These are phyloP conservation scores for Lepidurus arcticus DNA, from an alignment of 1,140 invertebrate species.

Conservation along the genomic window DNA sequence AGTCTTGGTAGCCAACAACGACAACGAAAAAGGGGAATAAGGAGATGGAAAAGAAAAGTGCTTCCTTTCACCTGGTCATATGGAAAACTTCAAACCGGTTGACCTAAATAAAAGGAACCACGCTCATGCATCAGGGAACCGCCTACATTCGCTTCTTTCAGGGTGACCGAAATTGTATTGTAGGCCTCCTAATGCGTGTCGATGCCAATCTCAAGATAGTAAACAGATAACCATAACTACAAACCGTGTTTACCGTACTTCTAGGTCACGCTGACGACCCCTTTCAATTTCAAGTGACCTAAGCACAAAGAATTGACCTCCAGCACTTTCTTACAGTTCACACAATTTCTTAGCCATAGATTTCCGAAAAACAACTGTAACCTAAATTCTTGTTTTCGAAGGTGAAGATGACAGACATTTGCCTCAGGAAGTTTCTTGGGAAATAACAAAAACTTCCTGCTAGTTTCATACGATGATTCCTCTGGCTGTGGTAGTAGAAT, in stretches of 20 bases:
- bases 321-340: too few species aligned
- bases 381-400: background rate
- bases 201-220: background rate
- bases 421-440: background rate
- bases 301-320: too few species aligned
- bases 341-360: background rate
- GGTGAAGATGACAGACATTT: background rate
- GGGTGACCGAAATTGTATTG: background rate
- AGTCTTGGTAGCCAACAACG: slow-evolving; percentile 15
- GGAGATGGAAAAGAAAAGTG: slow-evolving; percentile 21
- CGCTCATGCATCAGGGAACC: slow-evolving; percentile 17
- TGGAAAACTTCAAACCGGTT: slow-evolving; percentile 5
- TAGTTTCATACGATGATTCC: background rate
- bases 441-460: background rate
- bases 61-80: slow-evolving; percentile 18
- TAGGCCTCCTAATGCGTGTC: background rate
- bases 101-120: slow-evolving; percentile 19
- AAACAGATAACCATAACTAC: too few species aligned
- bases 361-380: background rate
- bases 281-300: too few species aligned
- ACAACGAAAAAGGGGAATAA: background rate
- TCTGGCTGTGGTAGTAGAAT: too few species aligned
- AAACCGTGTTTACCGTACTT: too few species aligned
- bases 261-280: too few species aligned
- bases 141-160: background rate